Percentiles rank a stretch among this genome's conserved stretches.
Evolutionary conservation across 2,888 invertebrate genomes (phyloP).

Genomic region (Lochmaea crataegi): DNA sequence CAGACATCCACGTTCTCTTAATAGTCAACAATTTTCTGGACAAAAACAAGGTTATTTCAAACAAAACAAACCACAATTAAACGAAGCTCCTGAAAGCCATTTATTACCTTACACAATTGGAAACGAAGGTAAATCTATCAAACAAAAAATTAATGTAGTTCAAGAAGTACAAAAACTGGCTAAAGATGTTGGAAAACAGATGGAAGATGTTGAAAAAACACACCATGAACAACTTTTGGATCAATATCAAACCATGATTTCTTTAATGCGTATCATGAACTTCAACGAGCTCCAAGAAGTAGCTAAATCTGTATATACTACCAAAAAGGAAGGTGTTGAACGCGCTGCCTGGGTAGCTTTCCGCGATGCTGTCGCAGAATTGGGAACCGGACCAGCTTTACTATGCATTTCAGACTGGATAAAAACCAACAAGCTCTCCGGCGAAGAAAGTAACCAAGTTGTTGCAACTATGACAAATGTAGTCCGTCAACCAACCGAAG

Average conservation of each 20-base stretch:
- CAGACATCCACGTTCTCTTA: slow-evolving; percentile 33
- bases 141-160: slow-evolving; percentile 50
- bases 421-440: slow-evolving; percentile 64
- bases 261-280: slow-evolving; percentile 72
- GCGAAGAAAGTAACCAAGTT: slow-evolving; percentile 72
- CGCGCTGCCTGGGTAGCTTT: slow-evolving; percentile 71
- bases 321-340: slow-evolving; percentile 56
- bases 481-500: slow-evolving; percentile 72
- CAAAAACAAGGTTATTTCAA: slow-evolving; percentile 48
- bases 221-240: slow-evolving; percentile 70
- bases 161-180: slow-evolving; percentile 62
- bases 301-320: slow-evolving; percentile 67
- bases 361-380: slow-evolving; percentile 74
- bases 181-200: slow-evolving; percentile 71
- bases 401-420: slow-evolving; percentile 72
- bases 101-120: slow-evolving; percentile 67
- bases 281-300: slow-evolving; percentile 70
- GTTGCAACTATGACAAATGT: slow-evolving; percentile 68
- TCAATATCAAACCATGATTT: slow-evolving; percentile 73
- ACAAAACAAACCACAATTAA: slow-evolving; percentile 55
- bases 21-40: slow-evolving; percentile 6
- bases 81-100: slow-evolving; percentile 65
- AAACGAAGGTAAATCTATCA: slow-evolving; percentile 66
- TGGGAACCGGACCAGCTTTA: slow-evolving; percentile 77
- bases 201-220: slow-evolving; percentile 71